These are phyloP conservation scores for Nephila pilipes DNA, from an alignment of 1,140 invertebrate species.

Conservation along the genomic window DNA sequence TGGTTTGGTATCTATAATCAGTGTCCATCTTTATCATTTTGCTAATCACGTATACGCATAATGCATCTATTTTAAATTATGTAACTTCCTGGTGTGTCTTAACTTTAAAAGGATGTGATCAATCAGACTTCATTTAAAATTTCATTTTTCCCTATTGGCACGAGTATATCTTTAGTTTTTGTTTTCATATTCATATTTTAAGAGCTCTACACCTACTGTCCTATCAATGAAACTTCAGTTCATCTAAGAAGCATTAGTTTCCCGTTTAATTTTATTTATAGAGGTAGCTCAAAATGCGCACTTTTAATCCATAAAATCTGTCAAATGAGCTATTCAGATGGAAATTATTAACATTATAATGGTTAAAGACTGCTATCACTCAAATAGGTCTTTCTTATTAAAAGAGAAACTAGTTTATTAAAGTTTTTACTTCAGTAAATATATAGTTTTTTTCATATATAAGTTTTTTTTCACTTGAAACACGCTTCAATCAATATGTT, in stretches of 20 bases:
- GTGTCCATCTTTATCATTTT: too few species aligned
- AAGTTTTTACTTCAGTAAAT: too few species aligned
- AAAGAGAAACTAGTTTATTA: too few species aligned
- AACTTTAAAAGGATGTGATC: conserved; percentile 14
- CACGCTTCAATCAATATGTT: neutral
- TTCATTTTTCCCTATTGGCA: neutral
- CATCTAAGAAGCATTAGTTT: neutral
- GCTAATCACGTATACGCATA: neutral
- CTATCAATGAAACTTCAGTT: neutral
- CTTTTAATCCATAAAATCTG: neutral
- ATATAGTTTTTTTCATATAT: neutral
- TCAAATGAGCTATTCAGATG: neutral
- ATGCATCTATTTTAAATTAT: neutral
- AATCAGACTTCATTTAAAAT: neutral
- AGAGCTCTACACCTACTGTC: neutral
- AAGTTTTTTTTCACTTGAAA: neutral
- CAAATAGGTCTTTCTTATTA: neutral
- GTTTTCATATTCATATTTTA: neutral
- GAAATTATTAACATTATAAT: neutral
- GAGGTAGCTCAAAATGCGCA: neutral
- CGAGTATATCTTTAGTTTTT: neutral
- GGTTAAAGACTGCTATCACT: neutral
- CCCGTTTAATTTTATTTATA: neutral
- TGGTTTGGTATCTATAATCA: too few species aligned
- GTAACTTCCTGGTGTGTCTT: neutral